Base-by-base conservation (phyloP, 2,888 invertebrate genomes). In the Erebia ligea region DNA sequence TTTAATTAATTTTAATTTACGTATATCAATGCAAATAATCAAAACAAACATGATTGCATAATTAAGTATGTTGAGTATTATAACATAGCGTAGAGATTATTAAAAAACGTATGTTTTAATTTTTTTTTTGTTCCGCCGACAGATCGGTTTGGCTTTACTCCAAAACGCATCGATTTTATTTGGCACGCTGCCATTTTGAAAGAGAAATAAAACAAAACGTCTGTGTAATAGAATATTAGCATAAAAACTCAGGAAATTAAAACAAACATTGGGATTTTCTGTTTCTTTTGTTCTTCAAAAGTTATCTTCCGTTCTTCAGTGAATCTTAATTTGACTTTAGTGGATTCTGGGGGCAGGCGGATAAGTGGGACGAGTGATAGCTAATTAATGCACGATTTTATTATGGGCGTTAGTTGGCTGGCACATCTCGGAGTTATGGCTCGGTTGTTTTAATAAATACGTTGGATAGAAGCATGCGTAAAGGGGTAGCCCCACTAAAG, bases 121-220 rank as follows among this genome's bases (percentile, higher is more conserved):
- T 15, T 45, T 56, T 66, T 57, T 52, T 73, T 67, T 73, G 65
- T 68, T 69, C 56, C 40, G 48, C 61, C 67, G 83, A 82, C 86
- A 85, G 85, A 88, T 85, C 86, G 86, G 56, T 80, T 81, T 90
- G 90, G 90, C 86, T 54, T 58, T 21, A 5, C 59, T 85, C 90
- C 90, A 89, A 83, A 82, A 80, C 82, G 82, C 85, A 86, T 88
- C 89, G 85, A 90, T 89, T 34, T 34, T 86, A 89, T 88, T 88
- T 90, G 91, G 89, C 85, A 75, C 45, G 15, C 17, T 70, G 86
- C 91, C 91, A 90, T 80, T 75, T 78, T 79, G 64, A 63, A 63
- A 40, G 61, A 65, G 85, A 85, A 86, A 81, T 84, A 87, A 87
- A 85, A 66, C 54, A 54, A 66, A 66, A 66, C 21, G 54, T 66